Evolutionary conservation across 2,888 invertebrate genomes (phyloP).

Genomic region (Dynastes grantii): DNA sequence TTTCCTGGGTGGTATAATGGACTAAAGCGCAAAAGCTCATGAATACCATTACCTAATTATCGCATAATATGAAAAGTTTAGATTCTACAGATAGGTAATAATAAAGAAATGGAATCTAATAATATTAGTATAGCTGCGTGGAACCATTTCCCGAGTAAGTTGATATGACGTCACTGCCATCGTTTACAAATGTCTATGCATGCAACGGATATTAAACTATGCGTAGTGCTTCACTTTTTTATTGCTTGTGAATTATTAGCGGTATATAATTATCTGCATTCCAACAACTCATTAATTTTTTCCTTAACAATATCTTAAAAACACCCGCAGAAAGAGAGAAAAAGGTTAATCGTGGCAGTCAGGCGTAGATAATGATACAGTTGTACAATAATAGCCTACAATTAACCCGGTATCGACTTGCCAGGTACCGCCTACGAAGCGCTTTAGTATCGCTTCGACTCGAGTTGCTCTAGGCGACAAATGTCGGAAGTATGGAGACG

Average conservation of each 20-base stretch:
- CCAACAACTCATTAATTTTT: constrained; percentile 39
- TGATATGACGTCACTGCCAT: too few species aligned
- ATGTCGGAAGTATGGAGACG: constrained; percentile 63
- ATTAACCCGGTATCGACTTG: constrained; percentile 62
- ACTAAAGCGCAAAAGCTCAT: too few species aligned
- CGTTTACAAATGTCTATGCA: too few species aligned
- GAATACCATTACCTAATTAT: neutral
- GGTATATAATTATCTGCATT: constrained; percentile 35
- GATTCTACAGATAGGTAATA: neutral
- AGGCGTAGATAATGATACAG: constrained; percentile 60
- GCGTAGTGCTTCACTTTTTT: too few species aligned
- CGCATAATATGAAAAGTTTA: neutral
- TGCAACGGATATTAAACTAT: too few species aligned
- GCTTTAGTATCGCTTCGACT: constrained; percentile 55
- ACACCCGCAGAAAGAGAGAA: neutral
- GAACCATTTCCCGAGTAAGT: neutral
- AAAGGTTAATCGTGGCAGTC: constrained; percentile 56
- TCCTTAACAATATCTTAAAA: neutral
- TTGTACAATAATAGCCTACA: constrained; percentile 62
- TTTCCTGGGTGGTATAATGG: too few species aligned
- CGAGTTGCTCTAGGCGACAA: constrained; percentile 59
- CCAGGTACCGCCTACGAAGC: constrained; percentile 55
- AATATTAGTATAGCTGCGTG: neutral
- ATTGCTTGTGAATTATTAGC: neutral
- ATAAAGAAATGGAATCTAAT: neutral